Base-by-base conservation (phyloP, 2,113 vertebrate species). In the Pipra filicauda region DNA sequence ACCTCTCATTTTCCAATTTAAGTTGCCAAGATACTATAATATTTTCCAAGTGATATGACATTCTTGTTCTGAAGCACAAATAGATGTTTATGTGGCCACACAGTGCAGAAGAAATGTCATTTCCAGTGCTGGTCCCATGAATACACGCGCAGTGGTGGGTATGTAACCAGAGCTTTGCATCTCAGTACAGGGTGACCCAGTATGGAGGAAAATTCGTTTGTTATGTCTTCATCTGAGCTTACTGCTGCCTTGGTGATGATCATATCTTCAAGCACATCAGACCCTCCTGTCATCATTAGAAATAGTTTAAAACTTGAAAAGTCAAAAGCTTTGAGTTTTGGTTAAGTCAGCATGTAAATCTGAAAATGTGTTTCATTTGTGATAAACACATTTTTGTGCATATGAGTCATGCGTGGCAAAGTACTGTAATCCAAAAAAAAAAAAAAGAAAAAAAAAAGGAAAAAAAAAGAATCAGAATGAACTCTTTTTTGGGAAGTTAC, bases 351-450 rank as follows among this genome's bases (percentile, higher is more conserved):
- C 82, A 74, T 67, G 48, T 62, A 91, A 83, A 83, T 83, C 78
- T 90, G 59, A 95, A 86, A 91, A 89, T 66, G 49, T 85, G 64
- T 70, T 91, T 93, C 54, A 59, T 74, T 77, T 90, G 65, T 86
- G 91, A 85, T 85, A 88, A 93, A 62, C 24, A 28, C 46, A 43
- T 48, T 89, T 81, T 69, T 85, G 54, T 94, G 35, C 43, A 12
- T 59, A 35, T 79, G 91, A 94, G 48, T 94, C 72, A 93, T 71
- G 55, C 62, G 43, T 31, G 12, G 58, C 49, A 89, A 93, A 89
- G 46, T 33, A 61, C 33, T 66, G 16, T 58, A 83, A 85, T 73
- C 19, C 4, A 28, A 57, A 52, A 49, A 24, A 15, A 11, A 35
- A 14, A 24, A 16, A 24, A 15, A 11, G n/a, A 14, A 24, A 16